Evolutionary conservation across 1,140 invertebrate species (phyloP).

Genomic region (Drosophila malerkotliana): DNA sequence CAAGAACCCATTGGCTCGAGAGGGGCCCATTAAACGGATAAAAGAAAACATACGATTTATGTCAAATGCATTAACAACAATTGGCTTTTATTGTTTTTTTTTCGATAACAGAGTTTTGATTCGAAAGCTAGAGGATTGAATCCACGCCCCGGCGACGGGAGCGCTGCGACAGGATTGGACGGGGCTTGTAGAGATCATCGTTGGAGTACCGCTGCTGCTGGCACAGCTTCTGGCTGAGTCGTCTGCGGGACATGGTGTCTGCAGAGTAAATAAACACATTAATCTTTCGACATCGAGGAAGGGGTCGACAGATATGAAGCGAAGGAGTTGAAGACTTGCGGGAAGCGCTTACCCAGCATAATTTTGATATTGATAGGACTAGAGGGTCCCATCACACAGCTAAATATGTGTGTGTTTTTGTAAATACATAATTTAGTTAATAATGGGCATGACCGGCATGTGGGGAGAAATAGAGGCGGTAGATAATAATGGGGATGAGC

Average conservation of each 20-base stretch:
- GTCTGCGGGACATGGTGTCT: constrained; percentile 44
- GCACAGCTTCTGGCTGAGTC: constrained; percentile 64
- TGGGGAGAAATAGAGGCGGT: constrained; percentile 56
- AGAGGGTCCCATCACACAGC: constrained; percentile 2
- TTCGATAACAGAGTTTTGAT: constrained; percentile 25
- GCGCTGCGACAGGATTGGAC: constrained; percentile 84
- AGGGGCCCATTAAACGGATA: constrained; percentile 48
- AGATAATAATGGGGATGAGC: constrained; percentile 36
- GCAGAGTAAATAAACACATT: constrained; percentile 28
- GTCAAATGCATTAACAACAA: constrained; percentile 72
- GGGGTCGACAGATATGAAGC: not conserved
- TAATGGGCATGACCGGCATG: constrained; percentile 57
- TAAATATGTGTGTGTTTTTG: constrained; percentile 23
- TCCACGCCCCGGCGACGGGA: constrained; percentile 76
- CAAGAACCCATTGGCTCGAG: constrained; percentile 25
- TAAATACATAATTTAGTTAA: constrained; percentile 19
- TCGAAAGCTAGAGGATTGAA: constrained; percentile 57
- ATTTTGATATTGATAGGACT: constrained; percentile 8
- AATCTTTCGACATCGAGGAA: constrained; percentile 3
- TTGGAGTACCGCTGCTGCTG: constrained; percentile 87
- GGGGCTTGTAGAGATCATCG: constrained; percentile 89
- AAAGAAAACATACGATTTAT: constrained; percentile 40
- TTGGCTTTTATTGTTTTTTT: constrained; percentile 55
- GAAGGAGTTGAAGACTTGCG: not conserved
- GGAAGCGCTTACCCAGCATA: constrained; percentile 46